Percentiles rank a stretch among this genome's conserved stretches.
phyloP scores from a whole-genome alignment of 2,888 invertebrate genomes.

The Gastrophysa polygoni region DNA sequence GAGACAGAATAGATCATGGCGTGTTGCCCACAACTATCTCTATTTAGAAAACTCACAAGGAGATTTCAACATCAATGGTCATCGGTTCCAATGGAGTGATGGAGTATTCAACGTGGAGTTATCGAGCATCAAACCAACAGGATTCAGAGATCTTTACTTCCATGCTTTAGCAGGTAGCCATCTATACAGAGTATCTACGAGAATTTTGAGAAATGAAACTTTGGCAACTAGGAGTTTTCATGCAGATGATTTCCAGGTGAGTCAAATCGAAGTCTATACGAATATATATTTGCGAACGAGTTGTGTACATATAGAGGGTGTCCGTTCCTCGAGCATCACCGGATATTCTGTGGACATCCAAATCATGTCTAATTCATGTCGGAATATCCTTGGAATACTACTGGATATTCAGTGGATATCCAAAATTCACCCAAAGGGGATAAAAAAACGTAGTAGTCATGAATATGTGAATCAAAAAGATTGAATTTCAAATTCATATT shows the following conservation, averaged over 20 bases:
- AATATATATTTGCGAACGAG: too few species aligned
- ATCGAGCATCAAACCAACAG: constrained; percentile 60
- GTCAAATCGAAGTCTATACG: constrained; percentile 7
- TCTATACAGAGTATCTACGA: constrained; percentile 73
- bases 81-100: constrained; percentile 78
- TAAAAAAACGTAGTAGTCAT: too few species aligned
- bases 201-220: constrained; percentile 63
- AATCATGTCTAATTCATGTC: too few species aligned
- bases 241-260: constrained; percentile 62
- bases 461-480: too few species aligned
- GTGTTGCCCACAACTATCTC: constrained; percentile 73
- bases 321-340: too few species aligned
- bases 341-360: too few species aligned
- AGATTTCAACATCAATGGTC: constrained; percentile 68
- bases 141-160: constrained; percentile 71
- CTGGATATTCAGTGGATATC: too few species aligned
- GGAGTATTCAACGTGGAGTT: constrained; percentile 76
- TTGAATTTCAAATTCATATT: too few species aligned
- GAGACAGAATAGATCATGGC: constrained; percentile 63
- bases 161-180: constrained; percentile 76
- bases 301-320: too few species aligned
- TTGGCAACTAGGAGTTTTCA: constrained; percentile 61
- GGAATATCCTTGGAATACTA: too few species aligned
- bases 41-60: constrained; percentile 72
- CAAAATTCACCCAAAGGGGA: too few species aligned